phyloP scores from a whole-genome alignment of 2,113 vertebrate genomes.

The Pteropus alecto region DNA sequence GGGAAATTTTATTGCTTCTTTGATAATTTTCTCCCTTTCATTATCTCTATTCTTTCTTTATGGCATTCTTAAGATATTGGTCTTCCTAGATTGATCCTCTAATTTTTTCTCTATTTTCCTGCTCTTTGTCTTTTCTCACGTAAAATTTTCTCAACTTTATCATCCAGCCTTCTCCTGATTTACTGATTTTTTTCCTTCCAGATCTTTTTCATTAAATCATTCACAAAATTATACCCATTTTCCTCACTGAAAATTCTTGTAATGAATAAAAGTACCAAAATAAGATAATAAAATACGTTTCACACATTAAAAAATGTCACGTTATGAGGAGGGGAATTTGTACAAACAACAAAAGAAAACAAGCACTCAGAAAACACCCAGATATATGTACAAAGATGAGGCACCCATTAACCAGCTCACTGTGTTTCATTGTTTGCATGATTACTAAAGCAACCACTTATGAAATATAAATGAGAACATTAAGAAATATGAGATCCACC shows the following conservation, averaged over 20 bases:
- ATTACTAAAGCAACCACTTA: not conserved
- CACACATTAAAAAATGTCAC: not conserved
- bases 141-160: constrained; percentile 1
- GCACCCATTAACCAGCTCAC: not conserved
- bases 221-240: not conserved
- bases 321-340: not conserved
- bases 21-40: not conserved
- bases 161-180: not conserved
- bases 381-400: too few species aligned
- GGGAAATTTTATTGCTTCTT: not conserved
- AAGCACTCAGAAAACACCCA: not conserved
- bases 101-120: not conserved
- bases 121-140: not conserved
- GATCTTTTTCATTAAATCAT: not conserved
- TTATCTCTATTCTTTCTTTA: not conserved
- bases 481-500: not conserved
- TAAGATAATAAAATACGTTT: not conserved
- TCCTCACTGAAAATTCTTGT: not conserved
- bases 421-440: not conserved
- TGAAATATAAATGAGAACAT: not conserved
- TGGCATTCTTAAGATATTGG: not conserved
- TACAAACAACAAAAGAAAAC: not conserved
- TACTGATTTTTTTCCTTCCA: not conserved
- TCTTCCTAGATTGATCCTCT: not conserved
- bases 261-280: not conserved